These are phyloP conservation scores for Ylistrum balloti DNA, from an alignment of 1,140 invertebrate species.

Conservation along the genomic window DNA sequence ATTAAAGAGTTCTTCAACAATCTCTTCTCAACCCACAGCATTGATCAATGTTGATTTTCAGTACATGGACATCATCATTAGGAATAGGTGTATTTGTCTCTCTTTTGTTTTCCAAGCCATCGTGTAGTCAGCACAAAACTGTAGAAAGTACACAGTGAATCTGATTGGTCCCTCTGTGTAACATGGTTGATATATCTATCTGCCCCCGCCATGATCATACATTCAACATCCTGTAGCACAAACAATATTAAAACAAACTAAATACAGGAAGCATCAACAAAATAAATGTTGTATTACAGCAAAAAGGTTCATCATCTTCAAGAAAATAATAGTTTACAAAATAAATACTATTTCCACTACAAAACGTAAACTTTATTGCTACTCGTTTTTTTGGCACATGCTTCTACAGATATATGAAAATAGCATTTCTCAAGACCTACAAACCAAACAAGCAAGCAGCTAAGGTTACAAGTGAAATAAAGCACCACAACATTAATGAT, in stretches of 20 bases:
- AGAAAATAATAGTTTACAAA: background rate
- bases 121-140: background rate
- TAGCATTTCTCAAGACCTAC: background rate
- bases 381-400: background rate
- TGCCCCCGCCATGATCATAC: background rate
- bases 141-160: background rate
- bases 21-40: background rate
- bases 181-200: background rate
- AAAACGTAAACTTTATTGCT: background rate
- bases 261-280: background rate
- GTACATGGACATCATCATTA: background rate
- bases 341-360: background rate
- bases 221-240: background rate
- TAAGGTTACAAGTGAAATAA: background rate
- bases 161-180: conserved; percentile 3
- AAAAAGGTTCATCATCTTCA: background rate
- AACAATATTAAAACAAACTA: background rate
- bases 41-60: background rate
- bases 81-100: background rate
- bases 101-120: background rate
- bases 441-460: background rate
- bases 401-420: background rate
- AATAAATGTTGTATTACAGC: background rate
- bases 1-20: too few relatives aligned
- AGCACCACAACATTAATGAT: background rate